phyloP scores from a whole-genome alignment of 2,888 invertebrate species.

The Amiota mariae region DNA sequence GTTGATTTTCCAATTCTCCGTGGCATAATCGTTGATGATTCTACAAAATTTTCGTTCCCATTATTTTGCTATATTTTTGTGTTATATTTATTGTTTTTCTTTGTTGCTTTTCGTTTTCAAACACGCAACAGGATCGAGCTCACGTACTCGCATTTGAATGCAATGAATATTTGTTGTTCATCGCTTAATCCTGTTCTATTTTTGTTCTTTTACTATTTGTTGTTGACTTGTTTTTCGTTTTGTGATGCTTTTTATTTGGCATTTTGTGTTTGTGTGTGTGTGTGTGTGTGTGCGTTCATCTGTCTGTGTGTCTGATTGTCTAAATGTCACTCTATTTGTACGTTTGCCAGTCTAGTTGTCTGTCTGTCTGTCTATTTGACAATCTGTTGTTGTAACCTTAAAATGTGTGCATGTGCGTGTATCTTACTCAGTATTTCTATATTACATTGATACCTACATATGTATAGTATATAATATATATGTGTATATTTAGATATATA shows the following conservation, averaged over 20 bases:
- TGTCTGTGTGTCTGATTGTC: not conserved
- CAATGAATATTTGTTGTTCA: conserved; percentile 19
- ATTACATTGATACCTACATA: no score
- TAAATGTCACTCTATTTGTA: not conserved
- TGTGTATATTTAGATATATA: not conserved
- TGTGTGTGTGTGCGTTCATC: not conserved
- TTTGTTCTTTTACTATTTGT: not conserved
- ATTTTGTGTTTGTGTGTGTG: not conserved
- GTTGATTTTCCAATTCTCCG: no score
- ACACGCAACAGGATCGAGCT: conserved; percentile 22
- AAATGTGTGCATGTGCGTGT: not conserved
- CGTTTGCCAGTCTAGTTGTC: not conserved
- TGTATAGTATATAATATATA: no score
- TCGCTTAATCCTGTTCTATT: not conserved
- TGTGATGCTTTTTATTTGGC: not conserved
- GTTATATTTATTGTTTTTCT: conserved; percentile 5
- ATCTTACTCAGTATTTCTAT: no score
- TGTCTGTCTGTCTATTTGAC: not conserved
- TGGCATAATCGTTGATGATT: no score
- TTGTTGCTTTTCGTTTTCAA: not conserved
- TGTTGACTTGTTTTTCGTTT: not conserved
- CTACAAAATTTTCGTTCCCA: no score
- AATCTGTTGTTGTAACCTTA: not conserved
- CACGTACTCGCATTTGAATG: conserved; percentile 28
- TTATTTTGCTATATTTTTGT: no score